These are phyloP conservation scores for Marronus borbonicus DNA, from an alignment of 2,888 invertebrate genomes.

Conservation along the genomic window DNA sequence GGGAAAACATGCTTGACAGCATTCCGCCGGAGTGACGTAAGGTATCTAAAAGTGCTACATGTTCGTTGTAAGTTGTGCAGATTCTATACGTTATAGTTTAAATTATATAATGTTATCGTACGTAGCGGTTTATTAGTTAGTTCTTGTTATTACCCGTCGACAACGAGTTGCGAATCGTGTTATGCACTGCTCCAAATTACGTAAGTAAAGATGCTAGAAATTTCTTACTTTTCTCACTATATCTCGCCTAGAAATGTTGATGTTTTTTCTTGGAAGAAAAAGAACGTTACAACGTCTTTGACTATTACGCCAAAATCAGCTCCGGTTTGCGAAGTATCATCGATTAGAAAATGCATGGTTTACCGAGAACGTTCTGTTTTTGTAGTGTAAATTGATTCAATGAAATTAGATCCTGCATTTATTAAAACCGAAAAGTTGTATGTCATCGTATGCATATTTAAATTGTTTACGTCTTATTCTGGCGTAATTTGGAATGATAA, in stretches of 20 bases:
- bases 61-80: conserved; percentile 16
- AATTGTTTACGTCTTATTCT: background rate
- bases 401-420: background rate
- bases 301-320: no score
- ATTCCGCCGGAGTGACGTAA: conserved; percentile 50
- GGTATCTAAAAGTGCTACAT: conserved; percentile 22
- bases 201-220: conserved; percentile 17
- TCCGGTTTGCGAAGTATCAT: no score
- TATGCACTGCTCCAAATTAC: conserved; percentile 28
- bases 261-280: no score
- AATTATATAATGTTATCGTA: conserved; percentile 28
- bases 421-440: background rate
- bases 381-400: no score
- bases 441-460: background rate
- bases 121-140: conserved; percentile 16
- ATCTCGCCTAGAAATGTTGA: no score
- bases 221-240: background rate
- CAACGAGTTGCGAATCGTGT: conserved; percentile 3
- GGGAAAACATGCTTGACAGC: conserved; percentile 50
- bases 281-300: no score
- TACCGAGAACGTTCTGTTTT: no score
- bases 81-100: conserved; percentile 26
- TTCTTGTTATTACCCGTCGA: background rate
- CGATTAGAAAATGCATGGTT: no score
- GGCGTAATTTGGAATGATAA: no score